A percentile compares a stretch with the other conserved stretches of the same genome.
Conservation (phyloP, 2,888 invertebrate species). For the Drosophila mayaguana region DNA sequence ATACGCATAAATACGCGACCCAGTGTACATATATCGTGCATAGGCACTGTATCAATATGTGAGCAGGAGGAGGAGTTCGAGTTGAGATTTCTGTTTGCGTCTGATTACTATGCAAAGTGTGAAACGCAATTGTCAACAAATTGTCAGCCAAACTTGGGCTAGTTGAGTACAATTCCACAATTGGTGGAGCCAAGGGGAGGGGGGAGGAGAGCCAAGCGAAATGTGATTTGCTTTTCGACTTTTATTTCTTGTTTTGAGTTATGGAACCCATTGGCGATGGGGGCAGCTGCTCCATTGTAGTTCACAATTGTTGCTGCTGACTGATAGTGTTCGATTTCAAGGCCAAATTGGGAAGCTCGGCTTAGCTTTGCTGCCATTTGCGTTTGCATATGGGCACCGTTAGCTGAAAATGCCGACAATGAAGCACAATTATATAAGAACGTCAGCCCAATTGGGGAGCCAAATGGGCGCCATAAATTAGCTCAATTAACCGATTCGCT, state of each 20-base stretch:
- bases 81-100: slow-evolving; percentile 25
- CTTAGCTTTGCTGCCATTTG: not conserved
- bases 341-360: slow-evolving; percentile 27
- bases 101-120: slow-evolving; percentile 75
- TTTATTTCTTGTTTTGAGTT: slow-evolving; percentile 18
- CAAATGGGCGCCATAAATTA: slow-evolving; percentile 49
- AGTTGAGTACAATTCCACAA: slow-evolving; percentile 49
- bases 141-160: slow-evolving; percentile 72
- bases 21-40: slow-evolving; percentile 23
- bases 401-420: slow-evolving; percentile 22
- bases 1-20: slow-evolving; percentile 3
- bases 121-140: slow-evolving; percentile 80
- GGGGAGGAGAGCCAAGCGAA: not conserved
- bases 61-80: not conserved
- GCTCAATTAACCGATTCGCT: slow-evolving; percentile 47
- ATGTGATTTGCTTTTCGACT: slow-evolving; percentile 19
- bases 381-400: slow-evolving; percentile 29
- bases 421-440: slow-evolving; percentile 12
- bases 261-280: slow-evolving; percentile 10
- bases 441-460: slow-evolving; percentile 37
- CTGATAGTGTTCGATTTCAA: slow-evolving; percentile 42
- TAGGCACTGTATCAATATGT: not conserved
- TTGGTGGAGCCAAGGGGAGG: not conserved
- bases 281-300: slow-evolving; percentile 20
- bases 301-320: slow-evolving; percentile 1